A percentile compares a stretch with the other conserved stretches of the same genome.
Conservation (phyloP, 1,140 invertebrate species). For the Lutraria rhynchaena region DNA sequence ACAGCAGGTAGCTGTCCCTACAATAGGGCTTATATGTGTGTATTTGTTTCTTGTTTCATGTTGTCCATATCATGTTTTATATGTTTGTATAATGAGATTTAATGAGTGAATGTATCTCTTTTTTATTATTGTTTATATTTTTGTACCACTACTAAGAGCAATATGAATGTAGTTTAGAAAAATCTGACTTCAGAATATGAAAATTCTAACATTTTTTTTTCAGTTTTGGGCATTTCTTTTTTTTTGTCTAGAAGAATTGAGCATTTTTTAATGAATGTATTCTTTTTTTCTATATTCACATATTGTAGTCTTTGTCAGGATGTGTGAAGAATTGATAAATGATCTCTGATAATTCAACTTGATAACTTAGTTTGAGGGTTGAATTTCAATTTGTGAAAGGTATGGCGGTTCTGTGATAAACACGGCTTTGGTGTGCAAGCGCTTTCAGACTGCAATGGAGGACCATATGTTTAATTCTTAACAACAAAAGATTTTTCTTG, state of each 20-base stretch:
- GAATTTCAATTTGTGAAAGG: slow-evolving; percentile 6
- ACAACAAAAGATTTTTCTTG: background rate
- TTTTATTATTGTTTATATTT: slow-evolving; percentile 1
- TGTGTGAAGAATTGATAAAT: slow-evolving; percentile 17
- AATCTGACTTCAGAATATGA: too few relatives aligned
- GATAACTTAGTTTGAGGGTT: background rate
- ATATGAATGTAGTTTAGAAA: too few relatives aligned
- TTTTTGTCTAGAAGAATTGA: background rate
- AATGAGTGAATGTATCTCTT: slow-evolving; percentile 6
- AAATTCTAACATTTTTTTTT: too few relatives aligned
- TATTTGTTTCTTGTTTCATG: background rate
- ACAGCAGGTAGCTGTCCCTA: background rate
- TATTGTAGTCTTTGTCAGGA: too few relatives aligned
- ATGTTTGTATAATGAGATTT: slow-evolving; percentile 29
- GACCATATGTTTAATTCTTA: background rate
- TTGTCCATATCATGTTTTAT: slow-evolving; percentile 16
- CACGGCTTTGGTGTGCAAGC: background rate
- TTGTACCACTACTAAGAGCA: too few relatives aligned
- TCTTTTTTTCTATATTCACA: background rate
- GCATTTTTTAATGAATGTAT: background rate
- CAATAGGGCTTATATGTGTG: background rate
- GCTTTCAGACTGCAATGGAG: background rate
- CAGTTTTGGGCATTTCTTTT: background rate
- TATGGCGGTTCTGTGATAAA: slow-evolving; percentile 28
- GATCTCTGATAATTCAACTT: background rate